Evolutionary conservation across 1,140 invertebrate species (phyloP).

Genomic region (Pogonomyrmex barbatus): DNA sequence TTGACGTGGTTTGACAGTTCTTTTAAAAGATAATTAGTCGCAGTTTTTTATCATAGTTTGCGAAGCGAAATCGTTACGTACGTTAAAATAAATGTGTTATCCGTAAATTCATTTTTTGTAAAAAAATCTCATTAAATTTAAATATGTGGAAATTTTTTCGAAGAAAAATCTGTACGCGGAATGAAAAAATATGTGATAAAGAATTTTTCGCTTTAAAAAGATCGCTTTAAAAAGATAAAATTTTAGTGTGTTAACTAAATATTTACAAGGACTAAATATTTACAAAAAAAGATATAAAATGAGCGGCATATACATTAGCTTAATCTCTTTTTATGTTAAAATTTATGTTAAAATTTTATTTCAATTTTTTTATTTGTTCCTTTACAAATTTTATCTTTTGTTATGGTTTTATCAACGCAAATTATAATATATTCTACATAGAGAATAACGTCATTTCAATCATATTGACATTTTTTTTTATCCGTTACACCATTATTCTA

Average conservation of each 20-base stretch:
- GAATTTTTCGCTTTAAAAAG: too few relatives aligned
- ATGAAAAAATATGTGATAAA: neutral
- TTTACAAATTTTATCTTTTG: neutral
- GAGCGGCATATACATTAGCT: neutral
- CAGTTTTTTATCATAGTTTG: neutral
- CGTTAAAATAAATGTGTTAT: neutral
- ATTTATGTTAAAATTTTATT: neutral
- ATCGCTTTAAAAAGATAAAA: neutral
- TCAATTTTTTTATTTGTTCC: conserved; percentile 1
- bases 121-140: neutral
- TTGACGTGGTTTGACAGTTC: neutral
- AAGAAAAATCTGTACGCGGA: neutral
- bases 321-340: conserved; percentile 10
- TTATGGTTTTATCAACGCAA: neutral
- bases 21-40: conserved; percentile 3
- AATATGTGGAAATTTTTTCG: neutral
- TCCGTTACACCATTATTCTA: neutral
- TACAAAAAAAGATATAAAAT: neutral
- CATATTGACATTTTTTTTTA: conserved; percentile 7
- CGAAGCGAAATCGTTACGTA: neutral
- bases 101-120: neutral
- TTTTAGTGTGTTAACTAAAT: neutral
- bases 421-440: neutral
- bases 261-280: too few relatives aligned
- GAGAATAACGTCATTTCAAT: conserved; percentile 1